Evolutionary conservation across 2,113 vertebrate genomes (phyloP).

Genomic region (Emydura subglobosa): DNA sequence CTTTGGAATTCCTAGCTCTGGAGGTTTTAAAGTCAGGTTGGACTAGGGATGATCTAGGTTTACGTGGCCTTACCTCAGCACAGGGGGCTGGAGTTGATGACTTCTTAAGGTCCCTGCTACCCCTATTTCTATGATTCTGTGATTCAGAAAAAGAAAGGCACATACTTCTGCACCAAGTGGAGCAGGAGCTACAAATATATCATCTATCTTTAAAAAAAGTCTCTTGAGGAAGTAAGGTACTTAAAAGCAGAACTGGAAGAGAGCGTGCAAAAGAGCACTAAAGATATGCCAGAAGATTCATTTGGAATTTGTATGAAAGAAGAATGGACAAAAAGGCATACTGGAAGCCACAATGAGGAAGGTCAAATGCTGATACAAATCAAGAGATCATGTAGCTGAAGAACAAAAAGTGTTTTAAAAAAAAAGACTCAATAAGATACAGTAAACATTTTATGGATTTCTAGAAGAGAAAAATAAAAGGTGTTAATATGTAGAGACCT

Average conservation of each 20-base stretch:
- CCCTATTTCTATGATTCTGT: too few species aligned
- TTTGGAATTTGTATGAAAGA: background rate
- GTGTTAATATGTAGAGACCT: background rate
- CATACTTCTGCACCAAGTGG: background rate
- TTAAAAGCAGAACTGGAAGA: background rate
- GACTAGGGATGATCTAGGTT: too few species aligned
- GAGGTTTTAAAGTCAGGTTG: too few species aligned
- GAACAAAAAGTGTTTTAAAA: too few species aligned
- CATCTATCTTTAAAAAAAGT: background rate
- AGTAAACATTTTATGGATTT: background rate
- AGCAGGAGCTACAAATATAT: background rate
- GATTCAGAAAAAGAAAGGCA: background rate
- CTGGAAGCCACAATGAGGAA: background rate
- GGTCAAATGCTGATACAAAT: background rate
- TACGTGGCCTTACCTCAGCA: too few species aligned
- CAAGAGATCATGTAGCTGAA: background rate
- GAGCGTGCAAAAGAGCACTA: background rate
- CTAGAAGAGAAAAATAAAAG: background rate
- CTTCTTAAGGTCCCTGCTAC: too few species aligned
- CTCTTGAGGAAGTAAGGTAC: background rate
- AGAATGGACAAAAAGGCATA: background rate
- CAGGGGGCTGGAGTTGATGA: too few species aligned
- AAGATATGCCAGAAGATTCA: background rate
- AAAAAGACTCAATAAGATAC: background rate
- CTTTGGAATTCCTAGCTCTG: too few species aligned